phyloP scores from a whole-genome alignment of 2,113 vertebrate genomes.

The Oncorhynchus keta region DNA sequence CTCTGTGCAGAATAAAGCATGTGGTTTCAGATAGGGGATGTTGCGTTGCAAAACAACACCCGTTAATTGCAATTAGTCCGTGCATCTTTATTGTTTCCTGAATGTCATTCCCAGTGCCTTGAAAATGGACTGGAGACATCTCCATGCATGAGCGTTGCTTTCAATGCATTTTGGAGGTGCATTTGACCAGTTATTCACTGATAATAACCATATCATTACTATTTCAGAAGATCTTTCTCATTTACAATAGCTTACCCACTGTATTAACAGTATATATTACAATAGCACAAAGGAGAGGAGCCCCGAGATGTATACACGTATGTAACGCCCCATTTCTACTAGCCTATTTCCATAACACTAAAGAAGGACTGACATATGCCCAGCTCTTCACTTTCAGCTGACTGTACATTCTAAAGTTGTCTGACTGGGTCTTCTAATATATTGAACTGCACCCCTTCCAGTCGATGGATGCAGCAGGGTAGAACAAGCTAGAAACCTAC shows the following conservation, averaged over 20 bases:
- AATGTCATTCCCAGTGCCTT: neutral
- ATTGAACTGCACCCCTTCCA: neutral
- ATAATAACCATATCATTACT: neutral
- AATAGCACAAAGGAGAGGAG: neutral
- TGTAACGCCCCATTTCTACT: neutral
- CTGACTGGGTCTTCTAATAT: neutral
- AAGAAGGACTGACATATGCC: neutral
- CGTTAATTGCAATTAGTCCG: neutral
- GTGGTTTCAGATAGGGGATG: neutral
- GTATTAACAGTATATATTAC: neutral
- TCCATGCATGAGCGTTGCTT: neutral
- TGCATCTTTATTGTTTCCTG: neutral
- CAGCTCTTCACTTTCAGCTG: neutral
- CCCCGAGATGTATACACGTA: neutral
- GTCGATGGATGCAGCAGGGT: conserved; percentile 7
- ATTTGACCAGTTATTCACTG: neutral
- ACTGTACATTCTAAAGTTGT: conserved; percentile 12
- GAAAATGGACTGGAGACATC: neutral
- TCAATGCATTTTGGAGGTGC: neutral
- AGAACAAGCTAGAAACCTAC: neutral
- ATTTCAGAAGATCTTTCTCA: neutral
- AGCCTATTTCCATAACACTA: neutral
- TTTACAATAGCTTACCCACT: neutral
- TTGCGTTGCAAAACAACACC: neutral
- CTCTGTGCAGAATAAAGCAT: neutral